phyloP scores from a whole-genome alignment of 2,113 vertebrate species.

The Alectura lathami region DNA sequence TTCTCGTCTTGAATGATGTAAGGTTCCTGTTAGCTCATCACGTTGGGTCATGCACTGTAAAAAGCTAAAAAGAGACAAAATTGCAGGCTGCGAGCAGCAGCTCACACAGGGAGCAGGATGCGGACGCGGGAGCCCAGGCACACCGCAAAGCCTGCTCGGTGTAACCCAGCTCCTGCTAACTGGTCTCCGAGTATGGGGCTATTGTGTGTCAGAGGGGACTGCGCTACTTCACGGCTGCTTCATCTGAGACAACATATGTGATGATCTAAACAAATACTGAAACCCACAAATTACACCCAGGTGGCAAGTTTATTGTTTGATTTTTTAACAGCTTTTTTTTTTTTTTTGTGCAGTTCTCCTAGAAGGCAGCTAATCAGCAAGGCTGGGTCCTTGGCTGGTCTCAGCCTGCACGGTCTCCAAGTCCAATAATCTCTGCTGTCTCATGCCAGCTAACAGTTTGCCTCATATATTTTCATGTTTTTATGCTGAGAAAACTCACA shows the following conservation, averaged over 20 bases:
- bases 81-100: background rate
- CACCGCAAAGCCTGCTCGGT: background rate
- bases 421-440: background rate
- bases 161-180: constrained; percentile 11
- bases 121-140: background rate
- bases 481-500: background rate
- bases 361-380: fast-evolving
- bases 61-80: background rate
- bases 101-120: background rate
- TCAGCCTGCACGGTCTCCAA: background rate
- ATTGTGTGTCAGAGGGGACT: background rate
- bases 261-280: constrained; percentile 50
- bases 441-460: background rate
- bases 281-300: constrained; percentile 32
- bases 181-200: constrained; percentile 50
- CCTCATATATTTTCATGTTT: background rate
- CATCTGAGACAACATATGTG: constrained; percentile 19
- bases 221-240: constrained; percentile 13
- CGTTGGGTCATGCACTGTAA: background rate
- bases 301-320: constrained; percentile 19
- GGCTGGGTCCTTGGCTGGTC: background rate
- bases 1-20: background rate
- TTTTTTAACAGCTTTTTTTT: background rate
- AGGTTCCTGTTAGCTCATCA: constrained; percentile 31
- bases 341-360: background rate